A percentile compares a stretch with the other conserved stretches of the same genome.
These are phyloP conservation scores for Drepanosiphum platanoidis DNA, from an alignment of 2,888 invertebrate species.

Conservation along the genomic window DNA sequence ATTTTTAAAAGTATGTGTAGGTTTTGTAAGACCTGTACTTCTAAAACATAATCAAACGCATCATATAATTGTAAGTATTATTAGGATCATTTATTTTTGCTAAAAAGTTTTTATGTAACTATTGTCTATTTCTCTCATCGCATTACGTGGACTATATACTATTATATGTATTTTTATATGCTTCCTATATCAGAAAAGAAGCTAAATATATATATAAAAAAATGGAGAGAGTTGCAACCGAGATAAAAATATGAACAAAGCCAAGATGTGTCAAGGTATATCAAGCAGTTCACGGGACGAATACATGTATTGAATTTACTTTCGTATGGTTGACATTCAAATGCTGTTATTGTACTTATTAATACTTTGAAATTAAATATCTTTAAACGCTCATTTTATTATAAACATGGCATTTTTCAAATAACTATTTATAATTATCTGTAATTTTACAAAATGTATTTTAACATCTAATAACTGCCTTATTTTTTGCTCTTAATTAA, in stretches of 20 bases:
- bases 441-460: neutral
- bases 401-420: neutral
- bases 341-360: neutral
- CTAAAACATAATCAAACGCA: no score
- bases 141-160: no score
- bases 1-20: no score
- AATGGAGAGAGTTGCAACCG: neutral
- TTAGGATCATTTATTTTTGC: no score
- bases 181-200: neutral
- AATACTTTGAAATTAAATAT: neutral
- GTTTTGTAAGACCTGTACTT: no score
- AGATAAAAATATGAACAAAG: neutral
- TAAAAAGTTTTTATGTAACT: no score
- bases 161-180: neutral
- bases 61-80: no score
- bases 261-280: neutral
- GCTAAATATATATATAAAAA: neutral
- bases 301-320: neutral
- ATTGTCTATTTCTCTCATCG: no score
- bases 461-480: neutral
- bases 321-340: neutral
- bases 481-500: neutral
- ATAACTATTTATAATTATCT: neutral
- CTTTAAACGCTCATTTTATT: neutral
- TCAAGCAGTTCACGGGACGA: neutral